These are phyloP conservation scores for Osmoderma eremita DNA, from an alignment of 2,888 invertebrate genomes.

Conservation along the genomic window DNA sequence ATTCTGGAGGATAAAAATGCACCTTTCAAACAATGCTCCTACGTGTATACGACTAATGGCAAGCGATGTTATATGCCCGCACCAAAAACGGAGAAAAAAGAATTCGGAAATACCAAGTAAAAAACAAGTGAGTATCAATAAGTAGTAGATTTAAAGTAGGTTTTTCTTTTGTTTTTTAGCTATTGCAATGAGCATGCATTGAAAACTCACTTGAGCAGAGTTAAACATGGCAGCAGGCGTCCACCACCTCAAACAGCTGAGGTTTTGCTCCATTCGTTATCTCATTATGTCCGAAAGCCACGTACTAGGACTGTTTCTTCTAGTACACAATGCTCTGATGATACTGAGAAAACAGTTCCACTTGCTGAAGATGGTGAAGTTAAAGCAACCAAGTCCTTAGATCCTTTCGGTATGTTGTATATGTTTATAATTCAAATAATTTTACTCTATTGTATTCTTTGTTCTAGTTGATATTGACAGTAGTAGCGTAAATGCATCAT, in stretches of 20 bases:
- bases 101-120: constrained; percentile 66
- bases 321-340: constrained; percentile 55
- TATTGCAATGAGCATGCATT: constrained; percentile 78
- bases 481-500: constrained; percentile 65
- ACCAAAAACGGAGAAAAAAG: constrained; percentile 77
- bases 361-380: constrained; percentile 63
- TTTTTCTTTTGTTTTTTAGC: constrained; percentile 58
- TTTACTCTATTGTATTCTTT: constrained; percentile 46
- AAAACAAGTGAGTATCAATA: constrained; percentile 2
- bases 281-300: constrained; percentile 70
- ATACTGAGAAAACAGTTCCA: constrained; percentile 53
- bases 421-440: constrained; percentile 2
- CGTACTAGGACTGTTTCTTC: constrained; percentile 53
- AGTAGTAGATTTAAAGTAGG: background rate
- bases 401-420: constrained; percentile 69
- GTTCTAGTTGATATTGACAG: constrained; percentile 67
- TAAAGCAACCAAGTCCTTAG: constrained; percentile 63
- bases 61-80: constrained; percentile 83
- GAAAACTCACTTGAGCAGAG: constrained; percentile 71
- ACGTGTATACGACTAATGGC: constrained; percentile 73
- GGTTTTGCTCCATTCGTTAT: constrained; percentile 71
- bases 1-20: constrained; percentile 85
- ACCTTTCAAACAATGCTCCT: constrained; percentile 85
- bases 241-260: constrained; percentile 75
- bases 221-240: constrained; percentile 70